A percentile compares a stretch with the other conserved stretches of the same genome.
Evolutionary conservation across 2,797 vertebrate species (phyloP).

Genomic region (Falco naumanni): DNA sequence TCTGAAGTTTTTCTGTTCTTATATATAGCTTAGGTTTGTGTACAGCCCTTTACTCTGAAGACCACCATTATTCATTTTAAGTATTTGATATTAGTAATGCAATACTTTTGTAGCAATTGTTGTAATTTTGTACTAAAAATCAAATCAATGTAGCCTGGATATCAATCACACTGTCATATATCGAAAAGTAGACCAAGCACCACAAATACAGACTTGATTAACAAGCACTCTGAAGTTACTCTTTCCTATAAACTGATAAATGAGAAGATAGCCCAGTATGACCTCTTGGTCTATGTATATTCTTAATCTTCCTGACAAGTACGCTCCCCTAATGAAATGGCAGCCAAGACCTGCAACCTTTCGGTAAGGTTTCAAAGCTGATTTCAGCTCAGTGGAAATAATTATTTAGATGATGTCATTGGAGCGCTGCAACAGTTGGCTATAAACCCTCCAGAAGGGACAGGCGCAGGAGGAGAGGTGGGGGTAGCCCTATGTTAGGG

Average conservation of each 20-base stretch:
- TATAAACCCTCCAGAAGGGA: too few species aligned
- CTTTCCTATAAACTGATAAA: background rate
- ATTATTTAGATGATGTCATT: conserved; percentile 32
- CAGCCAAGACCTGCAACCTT: background rate
- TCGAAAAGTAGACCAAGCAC: background rate
- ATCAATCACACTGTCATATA: background rate
- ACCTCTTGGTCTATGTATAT: background rate
- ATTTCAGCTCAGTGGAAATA: background rate
- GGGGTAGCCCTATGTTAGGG: too few species aligned
- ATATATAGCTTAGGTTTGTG: background rate
- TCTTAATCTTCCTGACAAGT: background rate
- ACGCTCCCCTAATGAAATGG: background rate
- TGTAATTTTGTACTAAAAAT: background rate
- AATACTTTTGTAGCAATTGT: background rate
- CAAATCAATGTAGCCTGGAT: background rate
- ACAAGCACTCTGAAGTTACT: background rate
- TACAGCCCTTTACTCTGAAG: background rate
- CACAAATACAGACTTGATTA: background rate
- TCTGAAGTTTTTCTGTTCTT: background rate
- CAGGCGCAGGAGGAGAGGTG: too few species aligned
- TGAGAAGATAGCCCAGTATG: background rate
- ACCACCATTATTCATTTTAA: background rate
- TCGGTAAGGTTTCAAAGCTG: background rate
- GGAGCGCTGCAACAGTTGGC: too few species aligned
- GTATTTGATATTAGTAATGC: background rate